Evolutionary conservation across 2,888 invertebrate species (phyloP).

Genomic region (Sympetrum striolatum): DNA sequence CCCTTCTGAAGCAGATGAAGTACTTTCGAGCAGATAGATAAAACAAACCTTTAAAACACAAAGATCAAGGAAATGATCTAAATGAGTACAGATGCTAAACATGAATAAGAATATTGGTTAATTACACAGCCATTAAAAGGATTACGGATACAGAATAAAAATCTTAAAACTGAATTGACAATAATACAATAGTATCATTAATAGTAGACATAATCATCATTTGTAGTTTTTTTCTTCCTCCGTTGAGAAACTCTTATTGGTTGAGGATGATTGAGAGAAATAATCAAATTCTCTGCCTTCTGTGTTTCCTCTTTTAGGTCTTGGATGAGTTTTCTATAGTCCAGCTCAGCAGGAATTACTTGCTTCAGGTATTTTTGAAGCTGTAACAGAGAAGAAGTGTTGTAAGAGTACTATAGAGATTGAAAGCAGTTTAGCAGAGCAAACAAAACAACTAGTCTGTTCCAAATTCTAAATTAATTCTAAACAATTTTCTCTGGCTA

Average conservation of each 20-base stretch:
- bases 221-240: constrained; percentile 65
- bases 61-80: too few species aligned
- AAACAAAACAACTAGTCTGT: not conserved
- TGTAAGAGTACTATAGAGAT: not conserved
- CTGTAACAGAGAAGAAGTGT: constrained; percentile 59
- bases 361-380: constrained; percentile 71
- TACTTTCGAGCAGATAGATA: too few species aligned
- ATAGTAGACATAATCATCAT: constrained; percentile 68
- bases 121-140: too few species aligned
- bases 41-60: too few species aligned
- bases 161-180: too few species aligned
- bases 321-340: constrained; percentile 75
- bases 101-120: too few species aligned
- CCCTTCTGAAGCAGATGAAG: too few species aligned
- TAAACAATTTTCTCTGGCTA: too few species aligned
- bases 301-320: constrained; percentile 79
- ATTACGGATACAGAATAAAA: too few species aligned
- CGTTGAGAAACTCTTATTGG: constrained; percentile 67
- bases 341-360: constrained; percentile 74
- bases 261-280: constrained; percentile 65
- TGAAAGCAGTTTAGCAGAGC: not conserved
- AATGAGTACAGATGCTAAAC: too few species aligned
- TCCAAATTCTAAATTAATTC: not conserved
- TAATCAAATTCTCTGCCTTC: constrained; percentile 71
- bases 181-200: too few species aligned